Conservation (phyloP, 2,888 invertebrate genomes). For the Drosophila vallismaia region DNA sequence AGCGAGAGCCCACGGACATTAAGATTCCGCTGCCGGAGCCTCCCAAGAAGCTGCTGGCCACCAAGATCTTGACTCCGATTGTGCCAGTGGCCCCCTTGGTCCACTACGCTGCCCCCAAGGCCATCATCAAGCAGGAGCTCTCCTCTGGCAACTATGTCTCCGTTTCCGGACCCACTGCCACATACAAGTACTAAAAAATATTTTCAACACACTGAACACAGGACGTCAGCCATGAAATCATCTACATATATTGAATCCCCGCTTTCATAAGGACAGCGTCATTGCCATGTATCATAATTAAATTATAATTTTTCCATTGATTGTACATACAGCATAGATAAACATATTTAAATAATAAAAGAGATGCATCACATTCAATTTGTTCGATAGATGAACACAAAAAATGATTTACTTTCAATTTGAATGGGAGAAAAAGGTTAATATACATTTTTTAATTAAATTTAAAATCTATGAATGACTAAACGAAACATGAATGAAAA, state of each 20-base stretch:
- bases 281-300: conserved; percentile 53
- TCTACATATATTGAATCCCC: neutral
- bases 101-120: conserved; percentile 64
- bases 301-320: conserved; percentile 55
- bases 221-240: conserved; percentile 2
- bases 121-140: conserved; percentile 51
- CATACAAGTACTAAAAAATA: conserved; percentile 72
- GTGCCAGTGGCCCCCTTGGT: conserved; percentile 62
- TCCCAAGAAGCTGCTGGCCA: conserved; percentile 67
- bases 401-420: conserved; percentile 3
- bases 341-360: conserved; percentile 15
- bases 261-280: conserved; percentile 7
- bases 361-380: conserved; percentile 53
- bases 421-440: neutral
- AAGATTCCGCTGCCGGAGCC: conserved; percentile 77
- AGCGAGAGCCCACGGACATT: conserved; percentile 84
- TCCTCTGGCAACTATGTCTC: conserved; percentile 71
- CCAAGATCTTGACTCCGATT: conserved; percentile 64
- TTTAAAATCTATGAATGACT: neutral
- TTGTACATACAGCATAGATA: conserved; percentile 34
- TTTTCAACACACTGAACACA: conserved; percentile 4
- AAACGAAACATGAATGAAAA: conserved; percentile 10
- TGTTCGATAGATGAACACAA: conserved; percentile 59
- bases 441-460: neutral
- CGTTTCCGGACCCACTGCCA: conserved; percentile 67